phyloP scores from a whole-genome alignment of 2,888 invertebrate species.

The Campoletis raptor region DNA sequence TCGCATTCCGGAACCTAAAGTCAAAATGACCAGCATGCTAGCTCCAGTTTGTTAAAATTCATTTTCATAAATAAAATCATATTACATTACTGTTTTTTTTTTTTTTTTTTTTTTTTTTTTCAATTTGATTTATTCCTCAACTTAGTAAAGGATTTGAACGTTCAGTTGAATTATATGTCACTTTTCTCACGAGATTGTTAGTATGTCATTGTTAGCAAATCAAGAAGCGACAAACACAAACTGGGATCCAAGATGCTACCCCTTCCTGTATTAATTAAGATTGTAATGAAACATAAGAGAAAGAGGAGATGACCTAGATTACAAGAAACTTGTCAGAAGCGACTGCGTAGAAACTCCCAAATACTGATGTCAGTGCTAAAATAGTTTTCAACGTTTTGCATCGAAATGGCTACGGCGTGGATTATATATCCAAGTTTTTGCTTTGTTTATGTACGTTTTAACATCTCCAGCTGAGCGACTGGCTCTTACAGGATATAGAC shows the following conservation, averaged over 20 bases:
- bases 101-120: no score
- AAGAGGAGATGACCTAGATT: slow-evolving; percentile 1
- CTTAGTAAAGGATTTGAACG: no score
- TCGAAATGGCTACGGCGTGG: slow-evolving; percentile 4
- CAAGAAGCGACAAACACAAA: not conserved
- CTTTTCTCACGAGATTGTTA: no score
- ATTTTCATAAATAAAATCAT: no score
- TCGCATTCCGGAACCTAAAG: not conserved
- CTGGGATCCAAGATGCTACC: not conserved
- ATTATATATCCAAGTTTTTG: slow-evolving; percentile 32
- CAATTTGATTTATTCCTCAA: no score
- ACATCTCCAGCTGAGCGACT: slow-evolving; percentile 38
- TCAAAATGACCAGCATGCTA: not conserved
- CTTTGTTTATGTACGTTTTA: slow-evolving; percentile 26
- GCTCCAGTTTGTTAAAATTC: no score
- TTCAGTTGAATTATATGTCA: no score
- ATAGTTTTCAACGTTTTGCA: slow-evolving; percentile 60
- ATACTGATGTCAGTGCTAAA: slow-evolving; percentile 59
- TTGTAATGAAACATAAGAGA: not conserved
- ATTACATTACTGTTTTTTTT: no score
- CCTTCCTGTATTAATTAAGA: not conserved
- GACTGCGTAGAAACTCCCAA: slow-evolving; percentile 28
- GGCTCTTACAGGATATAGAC: slow-evolving; percentile 4
- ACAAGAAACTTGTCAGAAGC: not conserved
- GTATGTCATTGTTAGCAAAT: not conserved